Evolutionary conservation across 2,888 invertebrate species (phyloP), one percentile per base, ranked within the genome.

Genomic region (Rhagonycha fulva): DNA sequence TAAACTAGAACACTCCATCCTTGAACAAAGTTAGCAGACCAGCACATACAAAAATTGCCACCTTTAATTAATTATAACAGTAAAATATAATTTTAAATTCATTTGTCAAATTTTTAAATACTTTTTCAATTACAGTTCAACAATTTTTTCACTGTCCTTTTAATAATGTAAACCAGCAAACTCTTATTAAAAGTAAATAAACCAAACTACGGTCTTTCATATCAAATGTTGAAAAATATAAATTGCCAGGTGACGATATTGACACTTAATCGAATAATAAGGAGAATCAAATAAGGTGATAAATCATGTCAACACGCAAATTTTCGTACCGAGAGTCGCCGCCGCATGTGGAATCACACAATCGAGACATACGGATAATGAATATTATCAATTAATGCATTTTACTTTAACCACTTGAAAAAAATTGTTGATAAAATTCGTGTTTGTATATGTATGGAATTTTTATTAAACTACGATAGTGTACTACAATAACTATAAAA

Each of bases 21-120:
- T 74, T 74, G 69, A 73, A 72, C 62, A 62, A 73, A 68, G 28
- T 62, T 68, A 68, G 60, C 60, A 67, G 67, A 72, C 68, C 72
- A 68, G 62, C 61, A 72, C 72, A 32, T 14, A 62, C 62, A 74
- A 74, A 70, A 74, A 74, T 19, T 61, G 68, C 69, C 72, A 68
- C 68, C 62, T 72, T 68, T 74, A 74, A 74, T 63, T 74, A 70
- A 74, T 63, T 61, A n/a, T 60, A 70, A 74, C 73, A 30, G 72
- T 68, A 72, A 72, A 69, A 24, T 66, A 47, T 47, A n/a, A 47
- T 47, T 47, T 47, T 47, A 4, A n/a, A 47, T 47, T 47, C 7
- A 47, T n/a, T 47, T 47, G 47, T n/a, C n/a, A 47, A 47, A n/a
- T 47, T 47, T 47, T 47, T 47, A 47, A 47, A 47, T 47, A 47